Base-by-base conservation (phyloP, 2,797 vertebrate genomes). In the Dicrostonyx torquatus region DNA sequence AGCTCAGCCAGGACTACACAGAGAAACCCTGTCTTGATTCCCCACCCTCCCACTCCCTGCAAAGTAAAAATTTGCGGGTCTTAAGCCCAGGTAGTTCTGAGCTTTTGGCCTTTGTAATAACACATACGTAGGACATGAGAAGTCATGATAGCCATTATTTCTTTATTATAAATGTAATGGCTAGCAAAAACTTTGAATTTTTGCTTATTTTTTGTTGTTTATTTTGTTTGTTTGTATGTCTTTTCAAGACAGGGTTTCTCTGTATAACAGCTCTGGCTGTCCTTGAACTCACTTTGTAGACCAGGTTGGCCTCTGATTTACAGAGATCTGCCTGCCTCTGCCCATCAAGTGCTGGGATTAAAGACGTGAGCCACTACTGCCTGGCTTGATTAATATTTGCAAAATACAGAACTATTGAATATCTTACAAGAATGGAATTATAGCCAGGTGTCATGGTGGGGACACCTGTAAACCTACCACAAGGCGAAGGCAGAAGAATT, bases 131-230 rank as follows among this genome's bases (percentile, higher is more conserved):
- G 14, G 76, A 11, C n/a, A 73, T 45, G 24, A 37, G 24, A 87
- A 89, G 29, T 89, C 72, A 2, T 92, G n/a, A 34, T 18, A 77
- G 45, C 55, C 82, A 12, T 17, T 94, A 26, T 40, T 91, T 9
- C 53, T 93, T 95, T 94, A 93, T 90, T 89, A 15, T 95, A 90
- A 85, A 64, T 22, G 87, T 93, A 66, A 80, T 76, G 37, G 20
- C 14, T 77, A 75, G 20, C 24, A 18, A 80, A 94, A 89, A n/a
- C 13, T 66, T 91, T 80, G 20, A 31, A 70, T 79, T 87, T 95
- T 93, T 95, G 2, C n/a, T 87, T 31, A 95, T 22, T 8, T 58
- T 58, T 58, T 58, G 55, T 58, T 58, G 20, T 22, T 58, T 58
- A 58, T 58, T 58, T 58, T 58, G 55, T 11, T 48, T 10, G 48